These are phyloP conservation scores for Lamellibrachia columna DNA, from an alignment of 2,888 invertebrate genomes.

Conservation along the genomic window DNA sequence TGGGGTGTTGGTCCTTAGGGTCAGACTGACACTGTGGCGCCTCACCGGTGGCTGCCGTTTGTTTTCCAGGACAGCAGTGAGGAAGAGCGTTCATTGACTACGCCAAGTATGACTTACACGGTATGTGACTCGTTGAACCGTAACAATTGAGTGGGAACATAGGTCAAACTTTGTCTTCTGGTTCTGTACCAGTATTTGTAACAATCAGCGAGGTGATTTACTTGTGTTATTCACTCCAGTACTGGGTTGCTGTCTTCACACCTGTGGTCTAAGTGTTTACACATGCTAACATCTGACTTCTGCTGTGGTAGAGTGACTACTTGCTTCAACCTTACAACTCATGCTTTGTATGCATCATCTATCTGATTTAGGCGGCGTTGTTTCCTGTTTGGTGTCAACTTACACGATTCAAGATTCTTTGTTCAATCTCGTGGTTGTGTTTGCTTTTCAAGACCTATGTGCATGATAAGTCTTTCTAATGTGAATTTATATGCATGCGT, in stretches of 20 bases:
- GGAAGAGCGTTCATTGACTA: not conserved
- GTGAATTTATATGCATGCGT: not conserved
- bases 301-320: not conserved
- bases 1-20: not conserved
- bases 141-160: not conserved
- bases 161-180: not conserved
- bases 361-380: not conserved
- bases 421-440: not conserved
- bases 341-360: not conserved
- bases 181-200: not conserved
- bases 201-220: not conserved
- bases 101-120: not conserved
- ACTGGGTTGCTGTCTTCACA: not conserved
- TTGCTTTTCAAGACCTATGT: not conserved
- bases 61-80: constrained; percentile 17
- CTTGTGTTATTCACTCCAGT: not conserved
- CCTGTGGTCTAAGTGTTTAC: not conserved
- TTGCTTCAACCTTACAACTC: not conserved
- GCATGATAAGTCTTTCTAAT: not conserved
- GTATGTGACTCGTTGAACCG: not conserved
- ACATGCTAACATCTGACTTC: not conserved
- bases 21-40: not conserved
- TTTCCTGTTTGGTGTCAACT: not conserved
- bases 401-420: not conserved
- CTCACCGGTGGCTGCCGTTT: not conserved